phyloP scores from a whole-genome alignment of 2,113 vertebrate genomes.

The Xenopus borealis region DNA sequence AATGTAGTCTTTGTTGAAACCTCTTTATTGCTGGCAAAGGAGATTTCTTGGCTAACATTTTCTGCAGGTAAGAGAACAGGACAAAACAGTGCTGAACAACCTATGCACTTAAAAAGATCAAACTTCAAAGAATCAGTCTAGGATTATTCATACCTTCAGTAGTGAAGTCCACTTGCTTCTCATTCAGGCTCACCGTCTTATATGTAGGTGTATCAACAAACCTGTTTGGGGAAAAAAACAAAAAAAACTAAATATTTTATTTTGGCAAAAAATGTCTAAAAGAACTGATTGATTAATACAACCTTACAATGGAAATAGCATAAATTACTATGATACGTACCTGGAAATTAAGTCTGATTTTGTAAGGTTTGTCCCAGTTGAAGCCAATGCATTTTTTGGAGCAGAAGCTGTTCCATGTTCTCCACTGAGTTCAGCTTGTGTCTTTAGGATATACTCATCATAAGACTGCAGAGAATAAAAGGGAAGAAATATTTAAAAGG shows the following conservation, averaged over 20 bases:
- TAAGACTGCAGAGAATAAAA: conserved; percentile 73
- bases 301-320: background rate
- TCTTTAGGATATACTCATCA: conserved; percentile 93
- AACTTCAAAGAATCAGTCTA: background rate
- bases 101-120: too few species aligned
- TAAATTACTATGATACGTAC: background rate
- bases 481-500: background rate
- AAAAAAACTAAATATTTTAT: background rate
- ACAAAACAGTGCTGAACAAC: background rate
- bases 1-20: background rate
- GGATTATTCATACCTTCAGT: background rate
- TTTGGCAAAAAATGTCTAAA: background rate
- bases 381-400: background rate
- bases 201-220: background rate
- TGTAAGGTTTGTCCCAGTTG: background rate
- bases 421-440: conserved; percentile 83
- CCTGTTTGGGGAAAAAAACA: too few species aligned
- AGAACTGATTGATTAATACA: too few species aligned
- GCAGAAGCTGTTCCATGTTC: conserved; percentile 65
- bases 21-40: background rate
- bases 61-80: background rate
- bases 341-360: conserved; percentile 1
- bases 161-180: background rate
- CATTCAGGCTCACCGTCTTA: background rate
- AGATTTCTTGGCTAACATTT: conserved; percentile 5